Evolutionary conservation across 2,797 vertebrate species (phyloP), one percentile per base, ranked within the genome.

Genomic region (Momotus momota): DNA sequence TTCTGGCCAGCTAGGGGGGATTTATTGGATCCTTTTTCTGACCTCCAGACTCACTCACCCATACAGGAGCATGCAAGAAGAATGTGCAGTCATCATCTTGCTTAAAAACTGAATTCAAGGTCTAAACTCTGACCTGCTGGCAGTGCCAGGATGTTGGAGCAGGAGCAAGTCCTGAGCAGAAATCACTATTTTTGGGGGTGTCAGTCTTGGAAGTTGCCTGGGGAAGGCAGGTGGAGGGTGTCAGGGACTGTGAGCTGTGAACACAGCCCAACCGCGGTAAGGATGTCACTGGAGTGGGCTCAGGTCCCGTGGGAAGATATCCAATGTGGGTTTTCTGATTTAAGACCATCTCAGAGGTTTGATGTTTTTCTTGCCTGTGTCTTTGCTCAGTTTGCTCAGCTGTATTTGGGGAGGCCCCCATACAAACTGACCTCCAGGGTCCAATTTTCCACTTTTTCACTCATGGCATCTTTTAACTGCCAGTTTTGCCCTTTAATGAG

Each of bases 171-270:
- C 48, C 57, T 12, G 38, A 67, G 16, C 3, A 54, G 57, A 72
- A 81, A 46, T 71, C 18, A 7, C 48, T 0, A 0, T 33, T 18
- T 1, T 1, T 17, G 29, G 38, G 7, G 5, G 1, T 4, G 6
- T 52, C 15, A 6, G 48, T 45, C 19, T 65, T 66, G 33, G 57
- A 29, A n/a, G n/a, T 15, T 1, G 3, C 46, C 14, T 14, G 31
- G n/a, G 57, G 21, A 41, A 41, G 70, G 48, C 0, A 1, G 16
- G 10, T 1, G 14, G 35, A 18, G 35, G 10, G 9, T 70, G 67
- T 14, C 1, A 2, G 52, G 64, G 20, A 17, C 40, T 86, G 65
- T 1, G 3, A n/a, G 17, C 52, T 3, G 0, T 7, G 54, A 31
- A 7, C 55, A 14, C 26, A 48, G 45, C 73, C 12, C 66, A 43